Percentiles rank a stretch among this genome's conserved stretches.
Evolutionary conservation across 2,888 invertebrate genomes (phyloP).

Genomic region (Zele albiditarsus): DNA sequence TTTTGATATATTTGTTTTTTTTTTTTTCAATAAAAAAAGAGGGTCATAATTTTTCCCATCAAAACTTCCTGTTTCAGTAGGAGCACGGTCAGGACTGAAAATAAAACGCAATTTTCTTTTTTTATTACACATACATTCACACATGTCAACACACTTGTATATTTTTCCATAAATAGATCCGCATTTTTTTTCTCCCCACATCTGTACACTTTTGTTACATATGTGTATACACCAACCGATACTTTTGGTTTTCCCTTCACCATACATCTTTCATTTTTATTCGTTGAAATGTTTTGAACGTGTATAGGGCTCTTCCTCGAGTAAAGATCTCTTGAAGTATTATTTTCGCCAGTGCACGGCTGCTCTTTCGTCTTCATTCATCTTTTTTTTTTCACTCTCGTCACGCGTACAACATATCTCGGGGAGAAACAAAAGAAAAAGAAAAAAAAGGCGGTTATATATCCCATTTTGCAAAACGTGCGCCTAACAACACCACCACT

Average conservation of each 20-base stretch:
- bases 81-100: too few species aligned
- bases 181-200: not conserved
- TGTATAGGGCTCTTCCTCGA: constrained; percentile 48
- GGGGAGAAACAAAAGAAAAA: constrained; percentile 10
- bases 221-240: not conserved
- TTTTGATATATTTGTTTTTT: too few species aligned
- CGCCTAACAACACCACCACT: not conserved
- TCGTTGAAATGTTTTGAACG: not conserved
- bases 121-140: too few species aligned
- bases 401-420: constrained; percentile 49
- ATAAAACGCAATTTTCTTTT: too few species aligned
- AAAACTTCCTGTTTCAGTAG: too few species aligned
- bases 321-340: constrained; percentile 63
- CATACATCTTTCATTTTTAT: constrained; percentile 10
- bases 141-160: too few species aligned
- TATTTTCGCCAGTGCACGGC: constrained; percentile 57
- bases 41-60: too few species aligned
- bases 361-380: constrained; percentile 30
- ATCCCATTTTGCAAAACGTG: not conserved
- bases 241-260: not conserved
- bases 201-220: not conserved
- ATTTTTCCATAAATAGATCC: too few species aligned
- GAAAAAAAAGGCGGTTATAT: not conserved
- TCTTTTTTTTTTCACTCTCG: constrained; percentile 44
- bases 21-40: too few species aligned